phyloP scores from a whole-genome alignment of 2,888 invertebrate species.

The Clusia tigrina region DNA sequence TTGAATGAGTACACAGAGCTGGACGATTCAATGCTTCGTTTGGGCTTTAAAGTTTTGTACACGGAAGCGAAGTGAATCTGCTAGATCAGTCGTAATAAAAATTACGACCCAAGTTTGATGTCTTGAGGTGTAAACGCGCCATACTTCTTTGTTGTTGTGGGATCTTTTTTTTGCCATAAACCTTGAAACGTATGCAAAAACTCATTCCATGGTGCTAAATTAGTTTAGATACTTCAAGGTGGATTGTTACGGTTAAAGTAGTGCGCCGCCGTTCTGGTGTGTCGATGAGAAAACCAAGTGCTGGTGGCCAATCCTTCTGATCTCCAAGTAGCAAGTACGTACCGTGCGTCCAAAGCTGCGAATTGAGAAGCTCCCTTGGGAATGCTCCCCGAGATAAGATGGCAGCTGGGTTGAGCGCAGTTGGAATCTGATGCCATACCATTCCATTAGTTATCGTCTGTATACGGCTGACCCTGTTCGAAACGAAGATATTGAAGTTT shows the following conservation, averaged over 20 bases:
- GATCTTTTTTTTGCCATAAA: background rate
- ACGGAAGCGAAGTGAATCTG: constrained; percentile 4
- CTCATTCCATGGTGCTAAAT: constrained; percentile 9
- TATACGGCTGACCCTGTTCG: constrained; percentile 3
- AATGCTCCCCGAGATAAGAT: constrained; percentile 30
- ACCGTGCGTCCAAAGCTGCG: constrained; percentile 25
- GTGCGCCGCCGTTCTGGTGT: constrained; percentile 19
- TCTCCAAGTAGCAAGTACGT: constrained; percentile 14
- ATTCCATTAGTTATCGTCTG: constrained; percentile 18
- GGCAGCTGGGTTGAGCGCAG: constrained; percentile 26
- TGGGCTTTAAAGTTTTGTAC: constrained; percentile 5
- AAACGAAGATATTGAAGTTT: constrained; percentile 7
- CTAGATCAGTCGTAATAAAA: constrained; percentile 12
- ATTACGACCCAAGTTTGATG: background rate
- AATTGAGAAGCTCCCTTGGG: constrained; percentile 26
- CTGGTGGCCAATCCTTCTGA: constrained; percentile 12
- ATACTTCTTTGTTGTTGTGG: background rate
- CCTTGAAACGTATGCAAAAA: constrained; percentile 11
- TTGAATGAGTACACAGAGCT: constrained; percentile 22
- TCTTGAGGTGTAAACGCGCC: background rate
- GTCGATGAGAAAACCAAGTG: background rate
- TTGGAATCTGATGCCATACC: constrained; percentile 32
- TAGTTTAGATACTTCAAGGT: constrained; percentile 15
- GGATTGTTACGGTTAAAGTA: background rate
- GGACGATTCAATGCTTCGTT: constrained; percentile 9